Evolutionary conservation across 2,113 vertebrate genomes (phyloP).

Genomic region (Promerops cafer): DNA sequence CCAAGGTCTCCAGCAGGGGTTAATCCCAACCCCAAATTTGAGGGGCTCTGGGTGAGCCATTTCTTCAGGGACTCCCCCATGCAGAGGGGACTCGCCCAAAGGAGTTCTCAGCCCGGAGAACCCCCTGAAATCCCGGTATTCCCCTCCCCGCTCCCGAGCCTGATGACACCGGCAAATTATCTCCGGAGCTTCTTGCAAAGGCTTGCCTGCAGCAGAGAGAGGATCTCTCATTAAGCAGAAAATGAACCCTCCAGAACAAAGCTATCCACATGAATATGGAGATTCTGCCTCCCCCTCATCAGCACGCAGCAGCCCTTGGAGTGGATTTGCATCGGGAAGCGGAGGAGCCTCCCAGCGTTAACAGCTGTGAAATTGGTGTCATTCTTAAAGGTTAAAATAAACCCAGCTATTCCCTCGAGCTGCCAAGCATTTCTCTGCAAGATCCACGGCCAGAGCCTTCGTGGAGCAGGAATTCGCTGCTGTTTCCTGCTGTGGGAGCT

Average conservation of each 20-base stretch:
- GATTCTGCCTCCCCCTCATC: not conserved
- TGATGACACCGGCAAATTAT: not conserved
- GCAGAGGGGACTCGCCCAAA: not conserved
- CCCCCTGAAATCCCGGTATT: not conserved
- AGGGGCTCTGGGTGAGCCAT: not conserved
- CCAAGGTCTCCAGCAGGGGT: not conserved
- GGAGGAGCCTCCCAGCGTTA: conserved; percentile 43
- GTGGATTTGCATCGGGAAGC: conserved; percentile 51
- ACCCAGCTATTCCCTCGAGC: conserved; percentile 23
- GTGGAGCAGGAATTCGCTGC: conserved; percentile 8
- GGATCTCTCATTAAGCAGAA: conserved; percentile 12
- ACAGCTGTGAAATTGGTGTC: conserved; percentile 65
- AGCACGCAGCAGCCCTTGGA: not conserved
- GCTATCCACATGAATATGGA: conserved; percentile 26
- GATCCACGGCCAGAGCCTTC: conserved; percentile 4
- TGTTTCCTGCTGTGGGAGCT: not conserved
- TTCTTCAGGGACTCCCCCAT: not conserved
- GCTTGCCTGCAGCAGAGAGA: not conserved
- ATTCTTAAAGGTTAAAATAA: conserved; percentile 64
- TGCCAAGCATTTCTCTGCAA: conserved; percentile 45
- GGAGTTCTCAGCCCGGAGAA: not conserved
- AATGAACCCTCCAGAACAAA: conserved; percentile 34
- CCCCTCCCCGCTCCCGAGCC: not conserved
- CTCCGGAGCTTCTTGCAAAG: not conserved
- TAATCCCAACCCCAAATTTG: not conserved